Base-by-base conservation (phyloP, 64 coral and sea anemone genomes). In the Acropora tenuis region DNA sequence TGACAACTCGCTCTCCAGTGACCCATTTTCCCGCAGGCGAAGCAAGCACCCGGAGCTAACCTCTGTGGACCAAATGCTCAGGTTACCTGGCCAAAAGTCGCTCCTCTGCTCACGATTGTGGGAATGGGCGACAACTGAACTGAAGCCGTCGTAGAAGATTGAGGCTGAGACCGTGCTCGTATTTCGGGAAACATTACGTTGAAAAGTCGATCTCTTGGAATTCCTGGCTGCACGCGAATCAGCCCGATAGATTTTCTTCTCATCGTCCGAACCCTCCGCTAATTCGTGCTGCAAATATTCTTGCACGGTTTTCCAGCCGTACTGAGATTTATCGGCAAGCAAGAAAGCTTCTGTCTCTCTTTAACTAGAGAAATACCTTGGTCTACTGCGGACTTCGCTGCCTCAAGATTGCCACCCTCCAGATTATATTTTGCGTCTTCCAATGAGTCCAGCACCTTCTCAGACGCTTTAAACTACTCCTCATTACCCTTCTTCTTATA, bases 401-500 rank as follows among this genome's bases (percentile, higher is more conserved):
- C 79, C n/a, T 18, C 45, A 69, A 90, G 4, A 50, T 90, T 48
- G 45, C 78, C 78, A 17, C 11, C 17, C 50, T 69, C 77, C 15
- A 90, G 67, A 8, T 71, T 80, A 3, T 81, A 66, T n/a, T 90
- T 90, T 0, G 78, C 76, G 16, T 90, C 48, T 90, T 90, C 88
- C 4, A 90, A 18, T 11, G 88, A 48, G 16, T 90, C 77, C 47
- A 69, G 41, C 57, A 90, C 41, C 17, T 90, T 90, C 8, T 77
- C 67, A 7, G 88, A 46, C 40, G 60, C 61, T 68, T 90, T 89
- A 16, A 78, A 65, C 40, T 89, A 75, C 59, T 78, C 87, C 76
- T 89, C 87, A 48, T 78, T 89, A 48, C 88, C 73, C 43, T 82
- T 90, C 77, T 80, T 90, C 15, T 80, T 80, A 48, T 55, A 80